Evolutionary conservation across 2,113 vertebrate species (phyloP), one percentile per base, ranked within the genome.

Genomic region (Hippocampus zosterae): DNA sequence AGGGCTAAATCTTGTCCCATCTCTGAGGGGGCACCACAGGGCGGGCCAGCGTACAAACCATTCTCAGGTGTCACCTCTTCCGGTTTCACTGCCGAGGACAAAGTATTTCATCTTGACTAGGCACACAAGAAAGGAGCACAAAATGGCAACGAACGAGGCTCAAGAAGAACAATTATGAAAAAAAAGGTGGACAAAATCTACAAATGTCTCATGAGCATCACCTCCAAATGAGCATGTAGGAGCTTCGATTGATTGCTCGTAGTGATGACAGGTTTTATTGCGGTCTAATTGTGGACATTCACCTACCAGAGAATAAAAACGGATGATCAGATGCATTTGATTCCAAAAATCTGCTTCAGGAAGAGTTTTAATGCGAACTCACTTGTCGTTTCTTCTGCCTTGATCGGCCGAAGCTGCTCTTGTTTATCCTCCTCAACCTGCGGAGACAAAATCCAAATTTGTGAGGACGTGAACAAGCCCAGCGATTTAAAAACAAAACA

Each of bases 1-100:
- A 82, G 50, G 19, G 57, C 87, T 71, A 93, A 88, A 82, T 91
- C 90, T 63, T 86, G 87, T 62, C 90, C 85, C 0, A 68, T 52
- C 48, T 88, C 88, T 23, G 80, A 1, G 33, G 74, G 71, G 40
- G 84, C 37, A 53, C 68, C 73, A 60, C 81, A 79, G 8, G 67
- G 52, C 3, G 75, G 62, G 0, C 63, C n/a, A 42, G 23, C 10
- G 41, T 16, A 18, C 7, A 84, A 66, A 0, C 84, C 84, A 5
- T 81, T 79, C 41, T 29, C 76, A 11, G 76, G 64, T 21, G 53
- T 48, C 70, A 81, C 86, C 52, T 90, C 84, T 12, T 52, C 73
- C 61, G 73, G 83, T 25, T 76, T 65, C 57, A 27, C 16, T 8
- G 3, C 72, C 0, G 73, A 12, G 69, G 44, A 16, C 2, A 37